Evolutionary conservation across 2,888 invertebrate species (phyloP), one percentile per base, ranked within the genome.

Genomic region (Reticulitermes lucifugus): DNA sequence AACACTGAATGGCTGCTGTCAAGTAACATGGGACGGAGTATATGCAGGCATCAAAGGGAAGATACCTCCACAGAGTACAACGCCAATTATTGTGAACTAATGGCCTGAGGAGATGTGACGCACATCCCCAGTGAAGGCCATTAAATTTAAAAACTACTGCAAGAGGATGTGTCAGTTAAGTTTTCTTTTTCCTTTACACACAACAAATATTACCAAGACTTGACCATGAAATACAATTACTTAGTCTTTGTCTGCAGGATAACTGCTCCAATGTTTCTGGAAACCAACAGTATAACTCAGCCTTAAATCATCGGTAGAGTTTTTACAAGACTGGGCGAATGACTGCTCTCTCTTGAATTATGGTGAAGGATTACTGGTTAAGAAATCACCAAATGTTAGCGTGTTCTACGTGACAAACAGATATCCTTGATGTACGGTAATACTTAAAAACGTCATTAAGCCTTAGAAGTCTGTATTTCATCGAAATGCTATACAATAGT

Each of bases 1-100:
- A 65, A 65, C 14, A 7, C 60, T 46, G 46, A 46, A 46, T 59
- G 6, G 65, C 65, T n/a, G 65, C 65, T n/a, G 2, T 65, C 22
- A n/a, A 65, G 7, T 65, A 22, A 25, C 6, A n/a, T n/a, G 25
- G 65, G 12, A 60, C 60, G 22, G 18, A 60, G 60, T 60, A 60
- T 22, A 60, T 1, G 6, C n/a, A 60, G 60, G 60, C 21, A n/a
- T 65, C 9, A 10, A 1, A 0, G 12, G 25, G n/a, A 46, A 51
- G 25, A 51, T 79, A 51, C 51, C 51, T 55, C n/a, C 55, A 29
- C 29, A 79, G 51, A 65, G 6, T 65, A 60, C 60, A 80, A 29
- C 41, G 21, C 60, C 60, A 80, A 60, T 80, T 80, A 80, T 46
- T 35, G 7, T 25, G 59, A 60, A 80, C 80, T 80, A 80, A 80